phyloP scores from a whole-genome alignment of 2,113 vertebrate genomes.

The Oryctolagus cuniculus region mOryCun1.1 NC_091449.1:35972501-35973000 shows the following conservation, averaged over 20 bases:
- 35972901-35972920: not conserved
- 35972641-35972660: not conserved
- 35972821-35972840: not conserved
- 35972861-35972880: not conserved
- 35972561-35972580: not conserved
- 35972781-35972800: not conserved
- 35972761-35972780: not conserved
- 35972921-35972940: not conserved
- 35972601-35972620: not conserved
- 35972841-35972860: not conserved
- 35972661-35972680: not conserved
- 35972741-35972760: not conserved
- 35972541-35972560: not conserved
- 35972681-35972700: not conserved
- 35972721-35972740: not conserved
- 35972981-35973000: not conserved
- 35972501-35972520: constrained; percentile 62
- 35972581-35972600: not conserved
- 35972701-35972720: not conserved
- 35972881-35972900: not conserved
- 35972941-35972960: not conserved
- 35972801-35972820: not conserved
- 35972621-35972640: not conserved
- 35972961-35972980: not conserved
- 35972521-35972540: constrained; percentile 19